These are phyloP conservation scores for Nettapus auritus DNA, from an alignment of 2,113 vertebrate genomes.

Conservation along the genomic window DNA sequence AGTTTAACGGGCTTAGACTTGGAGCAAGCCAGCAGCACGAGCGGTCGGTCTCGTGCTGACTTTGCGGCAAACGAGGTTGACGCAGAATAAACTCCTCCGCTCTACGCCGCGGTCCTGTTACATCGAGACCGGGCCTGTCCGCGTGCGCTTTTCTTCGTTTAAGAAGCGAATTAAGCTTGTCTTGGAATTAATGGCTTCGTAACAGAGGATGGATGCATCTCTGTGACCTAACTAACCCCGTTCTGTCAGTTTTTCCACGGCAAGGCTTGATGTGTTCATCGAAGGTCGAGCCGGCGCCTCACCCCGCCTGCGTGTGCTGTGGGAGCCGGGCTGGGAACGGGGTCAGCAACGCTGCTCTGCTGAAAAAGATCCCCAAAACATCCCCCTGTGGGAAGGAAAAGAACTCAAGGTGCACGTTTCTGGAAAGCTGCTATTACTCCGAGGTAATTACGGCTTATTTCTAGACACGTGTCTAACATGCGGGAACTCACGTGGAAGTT, in stretches of 20 bases:
- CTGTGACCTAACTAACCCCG: not conserved
- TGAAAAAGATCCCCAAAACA: not conserved
- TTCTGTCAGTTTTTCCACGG: not conserved
- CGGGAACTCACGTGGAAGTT: not conserved
- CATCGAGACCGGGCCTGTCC: not conserved
- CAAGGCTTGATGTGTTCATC: not conserved
- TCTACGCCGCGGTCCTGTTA: not conserved
- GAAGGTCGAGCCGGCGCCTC: accelerated
- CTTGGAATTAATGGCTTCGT: not conserved
- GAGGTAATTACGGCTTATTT: not conserved
- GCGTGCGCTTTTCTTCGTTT: not conserved
- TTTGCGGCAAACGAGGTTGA: not conserved
- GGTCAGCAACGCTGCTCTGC: not conserved
- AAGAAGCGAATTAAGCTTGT: not conserved
- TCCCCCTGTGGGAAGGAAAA: not conserved
- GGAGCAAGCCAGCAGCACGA: not conserved
- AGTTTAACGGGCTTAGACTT: not conserved
- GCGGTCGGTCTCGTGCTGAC: not conserved
- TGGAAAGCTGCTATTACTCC: not conserved
- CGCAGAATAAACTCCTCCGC: not conserved
- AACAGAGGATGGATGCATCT: not conserved
- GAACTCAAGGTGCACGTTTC: not conserved
- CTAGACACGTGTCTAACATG: not conserved
- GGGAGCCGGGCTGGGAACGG: not conserved
- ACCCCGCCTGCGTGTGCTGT: not conserved